phyloP scores from a whole-genome alignment of 2,797 vertebrate genomes.

The Eulemur mongoz region DNA sequence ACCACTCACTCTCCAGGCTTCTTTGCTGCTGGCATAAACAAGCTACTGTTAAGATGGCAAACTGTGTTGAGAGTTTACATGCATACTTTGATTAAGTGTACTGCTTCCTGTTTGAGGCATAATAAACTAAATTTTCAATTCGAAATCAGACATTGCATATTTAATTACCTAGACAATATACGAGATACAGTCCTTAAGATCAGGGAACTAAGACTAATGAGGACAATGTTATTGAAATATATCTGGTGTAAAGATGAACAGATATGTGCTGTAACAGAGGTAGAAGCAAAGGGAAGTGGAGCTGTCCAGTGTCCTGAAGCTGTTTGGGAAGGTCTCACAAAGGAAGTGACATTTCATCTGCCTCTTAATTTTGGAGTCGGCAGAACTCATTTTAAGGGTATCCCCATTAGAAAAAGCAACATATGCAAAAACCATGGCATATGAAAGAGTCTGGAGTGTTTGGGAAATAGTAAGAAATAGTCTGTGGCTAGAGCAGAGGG shows the following conservation, averaged over 20 bases:
- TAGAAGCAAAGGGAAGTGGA: not conserved
- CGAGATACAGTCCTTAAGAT: not conserved
- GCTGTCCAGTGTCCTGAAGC: not conserved
- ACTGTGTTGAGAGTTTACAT: too few relatives aligned
- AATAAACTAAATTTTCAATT: too few relatives aligned
- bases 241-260: not conserved
- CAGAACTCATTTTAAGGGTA: not conserved
- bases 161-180: not conserved
- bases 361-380: constrained; percentile 1
- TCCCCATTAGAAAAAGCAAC: not conserved
- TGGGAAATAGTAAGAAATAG: constrained; percentile 9
- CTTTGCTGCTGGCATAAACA: too few relatives aligned
- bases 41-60: too few relatives aligned
- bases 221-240: not conserved
- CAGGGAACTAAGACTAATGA: not conserved
- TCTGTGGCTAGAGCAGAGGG: constrained; percentile 34
- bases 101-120: too few relatives aligned
- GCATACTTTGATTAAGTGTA: too few relatives aligned
- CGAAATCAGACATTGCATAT: too few relatives aligned
- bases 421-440: not conserved
- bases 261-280: not conserved
- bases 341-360: not conserved
- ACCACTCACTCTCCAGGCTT: too few relatives aligned
- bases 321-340: not conserved
- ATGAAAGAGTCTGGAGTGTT: not conserved